Percentiles rank a stretch among this genome's conserved stretches.
phyloP scores from a whole-genome alignment of 2,888 invertebrate genomes.

The Dexiosoma caninum region DNA sequence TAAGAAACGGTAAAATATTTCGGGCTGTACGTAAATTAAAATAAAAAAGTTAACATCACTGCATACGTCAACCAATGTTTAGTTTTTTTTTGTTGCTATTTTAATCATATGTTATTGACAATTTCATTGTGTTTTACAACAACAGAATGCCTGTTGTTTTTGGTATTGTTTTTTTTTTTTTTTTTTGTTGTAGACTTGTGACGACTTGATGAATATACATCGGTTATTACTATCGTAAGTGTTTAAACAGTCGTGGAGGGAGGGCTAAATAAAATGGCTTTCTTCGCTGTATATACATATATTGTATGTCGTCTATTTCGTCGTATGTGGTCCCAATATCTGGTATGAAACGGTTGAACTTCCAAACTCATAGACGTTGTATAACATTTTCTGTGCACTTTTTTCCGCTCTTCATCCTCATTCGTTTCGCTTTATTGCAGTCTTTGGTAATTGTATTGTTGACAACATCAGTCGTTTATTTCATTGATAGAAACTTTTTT shows the following conservation, averaged over 20 bases:
- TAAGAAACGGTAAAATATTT: no score
- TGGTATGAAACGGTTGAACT: constrained; percentile 48
- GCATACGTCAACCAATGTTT: no score
- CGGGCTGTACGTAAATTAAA: no score
- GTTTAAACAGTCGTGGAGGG: not conserved
- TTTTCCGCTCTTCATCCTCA: not conserved
- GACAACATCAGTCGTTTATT: constrained; percentile 54
- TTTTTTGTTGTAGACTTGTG: no score
- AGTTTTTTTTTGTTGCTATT: no score
- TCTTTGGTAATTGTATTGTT: constrained; percentile 60
- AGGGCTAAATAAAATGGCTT: not conserved
- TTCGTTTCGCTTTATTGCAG: constrained; percentile 13
- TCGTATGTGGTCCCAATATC: constrained; percentile 44
- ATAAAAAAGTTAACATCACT: no score
- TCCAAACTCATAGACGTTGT: constrained; percentile 10
- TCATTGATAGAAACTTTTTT: constrained; percentile 49
- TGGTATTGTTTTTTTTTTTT: no score
- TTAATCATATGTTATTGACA: no score
- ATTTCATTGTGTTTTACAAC: no score
- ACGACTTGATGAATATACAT: no score
- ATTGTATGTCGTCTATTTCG: constrained; percentile 20
- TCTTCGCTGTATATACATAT: not conserved
- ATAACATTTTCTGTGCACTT: constrained; percentile 9
- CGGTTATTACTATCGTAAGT: not conserved
- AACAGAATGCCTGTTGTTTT: no score